These are phyloP conservation scores for Peromyscus californicus DNA, from an alignment of 2,113 vertebrate species.

Conservation along the genomic window DNA sequence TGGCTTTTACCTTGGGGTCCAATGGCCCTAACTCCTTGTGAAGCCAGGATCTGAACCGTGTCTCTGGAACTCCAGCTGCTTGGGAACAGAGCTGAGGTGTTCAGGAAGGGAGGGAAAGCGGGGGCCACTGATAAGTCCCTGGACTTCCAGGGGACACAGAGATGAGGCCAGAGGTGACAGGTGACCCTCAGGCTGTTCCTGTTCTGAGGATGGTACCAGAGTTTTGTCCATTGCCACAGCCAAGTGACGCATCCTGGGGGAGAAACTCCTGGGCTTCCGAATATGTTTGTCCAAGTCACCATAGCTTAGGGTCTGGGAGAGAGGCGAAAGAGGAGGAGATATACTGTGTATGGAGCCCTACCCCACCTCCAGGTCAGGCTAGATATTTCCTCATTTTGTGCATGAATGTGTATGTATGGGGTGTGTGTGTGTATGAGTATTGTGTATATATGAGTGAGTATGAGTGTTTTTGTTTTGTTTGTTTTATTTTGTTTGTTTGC, in stretches of 20 bases:
- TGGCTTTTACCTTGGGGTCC: neutral
- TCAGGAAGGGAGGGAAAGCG: conserved; percentile 95
- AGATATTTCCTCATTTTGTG: neutral
- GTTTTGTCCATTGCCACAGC: conserved; percentile 87
- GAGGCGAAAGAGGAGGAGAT: conserved; percentile 40
- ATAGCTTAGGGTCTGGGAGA: conserved; percentile 88
- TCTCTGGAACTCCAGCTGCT: conserved; percentile 92
- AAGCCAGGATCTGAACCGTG: conserved; percentile 94
- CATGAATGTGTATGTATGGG: neutral
- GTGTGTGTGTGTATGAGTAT: neutral
- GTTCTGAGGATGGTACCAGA: conserved; percentile 84
- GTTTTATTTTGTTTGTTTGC: too few relatives aligned
- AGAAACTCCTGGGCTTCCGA: conserved; percentile 88
- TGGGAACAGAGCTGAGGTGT: conserved; percentile 89
- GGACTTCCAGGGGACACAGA: conserved; percentile 74
- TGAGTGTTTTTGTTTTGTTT: neutral
- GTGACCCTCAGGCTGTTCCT: conserved; percentile 82
- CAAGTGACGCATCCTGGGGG: conserved; percentile 88
- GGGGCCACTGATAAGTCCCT: conserved; percentile 87
- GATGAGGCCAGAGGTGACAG: conserved; percentile 77
- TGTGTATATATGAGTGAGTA: neutral
- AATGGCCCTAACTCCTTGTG: conserved; percentile 90
- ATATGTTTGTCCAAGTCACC: conserved; percentile 87
- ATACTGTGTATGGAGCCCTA: neutral
- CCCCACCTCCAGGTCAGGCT: neutral